phyloP scores from a whole-genome alignment of 2,888 invertebrate species.

The Muscina levida region DNA sequence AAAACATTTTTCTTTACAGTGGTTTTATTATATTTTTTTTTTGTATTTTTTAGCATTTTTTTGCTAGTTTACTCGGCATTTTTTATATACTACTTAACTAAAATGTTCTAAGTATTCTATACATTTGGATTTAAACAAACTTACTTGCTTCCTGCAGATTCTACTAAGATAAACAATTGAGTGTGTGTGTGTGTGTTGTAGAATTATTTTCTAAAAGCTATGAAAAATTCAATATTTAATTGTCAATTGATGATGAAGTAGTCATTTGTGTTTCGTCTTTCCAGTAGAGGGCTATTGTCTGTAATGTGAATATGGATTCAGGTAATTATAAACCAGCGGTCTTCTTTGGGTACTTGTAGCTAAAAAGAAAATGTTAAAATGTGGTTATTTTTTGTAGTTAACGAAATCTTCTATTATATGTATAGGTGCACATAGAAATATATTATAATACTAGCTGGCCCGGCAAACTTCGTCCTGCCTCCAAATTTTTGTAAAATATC shows the following conservation, averaged over 20 bases:
- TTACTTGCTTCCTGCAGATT: constrained; percentile 53
- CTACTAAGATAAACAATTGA: constrained; percentile 24
- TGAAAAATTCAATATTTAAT: constrained; percentile 38
- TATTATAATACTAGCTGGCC: no score
- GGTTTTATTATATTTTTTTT: constrained; percentile 67
- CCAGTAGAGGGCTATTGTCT: constrained; percentile 45
- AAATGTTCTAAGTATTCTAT: constrained; percentile 61
- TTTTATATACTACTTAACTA: constrained; percentile 60
- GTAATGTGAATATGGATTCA: constrained; percentile 74
- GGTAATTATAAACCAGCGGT: constrained; percentile 75
- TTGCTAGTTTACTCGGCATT: constrained; percentile 68
- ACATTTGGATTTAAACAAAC: constrained; percentile 3
- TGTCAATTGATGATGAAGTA: constrained; percentile 37
- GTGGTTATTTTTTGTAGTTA: no score
- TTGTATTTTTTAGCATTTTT: constrained; percentile 74
- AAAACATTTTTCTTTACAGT: constrained; percentile 13
- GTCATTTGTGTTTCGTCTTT: neutral
- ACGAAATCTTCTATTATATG: no score
- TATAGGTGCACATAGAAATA: no score
- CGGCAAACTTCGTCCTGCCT: no score
- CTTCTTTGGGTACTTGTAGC: constrained; percentile 47
- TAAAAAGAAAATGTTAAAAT: constrained; percentile 40
- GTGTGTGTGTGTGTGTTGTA: constrained; percentile 54
- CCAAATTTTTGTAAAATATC: no score
- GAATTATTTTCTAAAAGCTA: constrained; percentile 2